Base-by-base conservation (phyloP, 2,888 invertebrate species). In the Eupeodes latifasciatus region DNA sequence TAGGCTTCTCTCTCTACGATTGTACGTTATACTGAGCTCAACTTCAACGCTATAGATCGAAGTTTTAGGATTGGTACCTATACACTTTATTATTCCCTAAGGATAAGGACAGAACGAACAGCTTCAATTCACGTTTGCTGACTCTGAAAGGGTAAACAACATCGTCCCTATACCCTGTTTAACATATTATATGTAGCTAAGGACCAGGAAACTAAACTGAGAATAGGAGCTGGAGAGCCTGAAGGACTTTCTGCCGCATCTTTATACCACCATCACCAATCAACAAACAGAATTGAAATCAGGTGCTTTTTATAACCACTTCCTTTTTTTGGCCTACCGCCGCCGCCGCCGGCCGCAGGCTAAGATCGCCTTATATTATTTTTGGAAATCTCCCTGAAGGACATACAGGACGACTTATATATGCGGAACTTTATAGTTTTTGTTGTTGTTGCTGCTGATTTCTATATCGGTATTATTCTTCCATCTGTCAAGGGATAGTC, bases 291-390 rank as follows among this genome's bases (percentile, higher is more conserved):
- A 77, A 78, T 67, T 64, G 62, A 75, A 75, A 82, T 86, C 82
- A 82, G 85, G 85, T 86, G 78, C 61, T 64, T 69, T 85, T 82
- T 82, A 82, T 82, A 78, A 71, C 85, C 74, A 62, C 61, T 69
- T 16, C 19, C 40, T 7, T 47, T 36, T 69, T 75, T 62, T 47
- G 16, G 59, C 47, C 67, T 19, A 1, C 72, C 59, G 59, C 40
- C 40, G 40, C 36, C 36, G 7, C 36, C 36, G 7, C 5, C 2
- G 7, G 7, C 5, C 2, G 7, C 66, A 69, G 55, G 82, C 53
- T 14, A 62, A 44, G 16, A 53, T 82, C 49, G 59, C 71, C 78
- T 27, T 27, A 9, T 40, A 5, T 72, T 78, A 71, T 74, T 69
- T 82, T 67, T 16, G 40, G 36, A 61, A 61, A 61, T 61, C n/a